Evolutionary conservation across 2,888 invertebrate species (phyloP).

Genomic region (Parnassius mnemosyne): DNA sequence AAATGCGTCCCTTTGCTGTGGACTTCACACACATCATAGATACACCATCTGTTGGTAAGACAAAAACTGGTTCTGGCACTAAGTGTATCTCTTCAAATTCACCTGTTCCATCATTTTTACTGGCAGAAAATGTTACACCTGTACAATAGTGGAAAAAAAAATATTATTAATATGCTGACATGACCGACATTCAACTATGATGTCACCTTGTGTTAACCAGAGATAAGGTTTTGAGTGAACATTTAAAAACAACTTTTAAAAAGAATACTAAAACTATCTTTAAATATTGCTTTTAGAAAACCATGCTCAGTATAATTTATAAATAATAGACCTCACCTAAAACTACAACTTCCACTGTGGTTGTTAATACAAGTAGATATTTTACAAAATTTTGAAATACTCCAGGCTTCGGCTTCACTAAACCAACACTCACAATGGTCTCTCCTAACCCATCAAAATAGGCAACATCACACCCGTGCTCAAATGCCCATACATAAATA

Average conservation of each 20-base stretch:
- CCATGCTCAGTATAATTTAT: too few relatives aligned
- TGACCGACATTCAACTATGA: too few relatives aligned
- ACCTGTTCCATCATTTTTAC: conserved; percentile 63
- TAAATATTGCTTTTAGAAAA: too few relatives aligned
- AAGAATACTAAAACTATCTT: too few relatives aligned
- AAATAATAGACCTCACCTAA: conserved; percentile 82
- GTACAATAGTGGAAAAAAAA: conserved; percentile 3
- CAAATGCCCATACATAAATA: conserved; percentile 98
- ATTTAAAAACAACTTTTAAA: too few relatives aligned
- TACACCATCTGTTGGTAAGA: conserved; percentile 93
- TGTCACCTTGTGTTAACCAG: too few relatives aligned
- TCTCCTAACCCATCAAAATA: conserved; percentile 98
- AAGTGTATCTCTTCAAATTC: conserved; percentile 90
- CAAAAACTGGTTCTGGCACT: conserved; percentile 96
- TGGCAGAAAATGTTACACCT: conserved; percentile 80
- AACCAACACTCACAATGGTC: conserved; percentile 95
- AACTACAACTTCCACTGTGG: conserved; percentile 96
- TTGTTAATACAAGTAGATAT: conserved; percentile 94
- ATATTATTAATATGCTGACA: too few relatives aligned
- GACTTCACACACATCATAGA: conserved; percentile 91
- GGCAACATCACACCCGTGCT: conserved; percentile 96
- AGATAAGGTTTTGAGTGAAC: too few relatives aligned
- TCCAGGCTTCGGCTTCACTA: conserved; percentile 92
- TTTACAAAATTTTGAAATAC: conserved; percentile 95
- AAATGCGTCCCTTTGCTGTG: conserved; percentile 92